Evolutionary conservation across 2,113 vertebrate species (phyloP).

Genomic region (Megatriorchis doriae): DNA sequence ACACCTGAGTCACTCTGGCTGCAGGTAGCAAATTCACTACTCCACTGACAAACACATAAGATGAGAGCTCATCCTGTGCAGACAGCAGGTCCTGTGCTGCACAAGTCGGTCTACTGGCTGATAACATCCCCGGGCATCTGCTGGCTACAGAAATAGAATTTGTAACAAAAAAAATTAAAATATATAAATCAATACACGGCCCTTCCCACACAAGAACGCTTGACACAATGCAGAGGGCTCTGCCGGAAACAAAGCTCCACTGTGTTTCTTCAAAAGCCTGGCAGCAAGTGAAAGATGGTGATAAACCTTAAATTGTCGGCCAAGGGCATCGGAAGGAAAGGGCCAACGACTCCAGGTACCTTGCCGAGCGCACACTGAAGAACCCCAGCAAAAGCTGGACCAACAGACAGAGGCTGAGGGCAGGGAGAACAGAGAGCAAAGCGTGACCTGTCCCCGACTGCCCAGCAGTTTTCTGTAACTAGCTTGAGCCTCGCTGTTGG

Average conservation of each 20-base stretch:
- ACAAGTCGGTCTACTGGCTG: background rate
- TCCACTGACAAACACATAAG: background rate
- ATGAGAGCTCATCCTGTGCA: background rate
- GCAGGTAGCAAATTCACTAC: background rate
- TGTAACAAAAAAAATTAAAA: background rate
- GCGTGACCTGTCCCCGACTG: background rate
- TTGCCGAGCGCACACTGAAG: accelerated
- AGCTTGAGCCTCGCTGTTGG: background rate
- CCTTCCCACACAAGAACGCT: background rate
- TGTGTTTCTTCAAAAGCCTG: background rate
- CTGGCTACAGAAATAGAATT: background rate
- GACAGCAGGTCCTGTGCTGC: background rate
- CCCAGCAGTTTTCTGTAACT: background rate
- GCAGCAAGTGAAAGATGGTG: background rate
- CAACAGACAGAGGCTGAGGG: background rate
- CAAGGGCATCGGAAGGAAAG: background rate
- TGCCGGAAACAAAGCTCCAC: background rate
- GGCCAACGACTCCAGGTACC: background rate
- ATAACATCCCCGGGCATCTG: background rate
- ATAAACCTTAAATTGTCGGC: background rate
- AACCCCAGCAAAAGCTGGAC: background rate
- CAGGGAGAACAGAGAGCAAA: background rate
- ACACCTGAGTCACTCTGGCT: background rate
- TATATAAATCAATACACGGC: background rate
- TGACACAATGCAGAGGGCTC: background rate